Evolutionary conservation across 2,113 vertebrate species (phyloP).

Genomic region (Eptesicus fuscus): DNA sequence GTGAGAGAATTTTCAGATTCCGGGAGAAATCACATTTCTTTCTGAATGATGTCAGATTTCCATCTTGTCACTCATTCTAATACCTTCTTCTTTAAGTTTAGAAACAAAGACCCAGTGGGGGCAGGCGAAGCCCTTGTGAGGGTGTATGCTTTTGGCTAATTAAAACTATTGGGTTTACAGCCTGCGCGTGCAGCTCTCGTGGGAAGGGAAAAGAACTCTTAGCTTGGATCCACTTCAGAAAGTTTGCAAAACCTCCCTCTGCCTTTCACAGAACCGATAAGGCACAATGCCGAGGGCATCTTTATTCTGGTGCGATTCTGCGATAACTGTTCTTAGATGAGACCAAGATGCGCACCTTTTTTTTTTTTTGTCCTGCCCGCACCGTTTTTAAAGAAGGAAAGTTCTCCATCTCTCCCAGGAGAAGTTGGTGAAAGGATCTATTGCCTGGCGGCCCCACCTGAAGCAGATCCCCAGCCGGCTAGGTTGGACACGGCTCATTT

Average conservation of each 20-base stretch:
- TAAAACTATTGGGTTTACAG: background rate
- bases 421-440: slow-evolving; percentile 47
- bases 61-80: background rate
- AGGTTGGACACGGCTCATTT: background rate
- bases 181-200: background rate
- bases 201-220: background rate
- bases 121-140: background rate
- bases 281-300: background rate
- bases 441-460: background rate
- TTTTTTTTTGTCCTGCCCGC: background rate
- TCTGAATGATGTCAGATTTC: background rate
- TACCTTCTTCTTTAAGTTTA: background rate
- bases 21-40: background rate
- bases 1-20: background rate
- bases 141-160: slow-evolving; percentile 20
- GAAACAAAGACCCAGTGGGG: background rate
- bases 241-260: slow-evolving; percentile 33
- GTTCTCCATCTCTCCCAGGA: slow-evolving; percentile 56
- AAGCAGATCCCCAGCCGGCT: background rate
- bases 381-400: slow-evolving; percentile 20
- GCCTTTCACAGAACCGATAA: background rate
- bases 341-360: background rate
- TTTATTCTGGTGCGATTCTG: background rate
- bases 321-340: background rate
- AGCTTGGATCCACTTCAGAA: slow-evolving; percentile 30